These are phyloP conservation scores for Bettongia penicillata DNA, from an alignment of 2,113 vertebrate genomes.

Conservation along the genomic window DNA sequence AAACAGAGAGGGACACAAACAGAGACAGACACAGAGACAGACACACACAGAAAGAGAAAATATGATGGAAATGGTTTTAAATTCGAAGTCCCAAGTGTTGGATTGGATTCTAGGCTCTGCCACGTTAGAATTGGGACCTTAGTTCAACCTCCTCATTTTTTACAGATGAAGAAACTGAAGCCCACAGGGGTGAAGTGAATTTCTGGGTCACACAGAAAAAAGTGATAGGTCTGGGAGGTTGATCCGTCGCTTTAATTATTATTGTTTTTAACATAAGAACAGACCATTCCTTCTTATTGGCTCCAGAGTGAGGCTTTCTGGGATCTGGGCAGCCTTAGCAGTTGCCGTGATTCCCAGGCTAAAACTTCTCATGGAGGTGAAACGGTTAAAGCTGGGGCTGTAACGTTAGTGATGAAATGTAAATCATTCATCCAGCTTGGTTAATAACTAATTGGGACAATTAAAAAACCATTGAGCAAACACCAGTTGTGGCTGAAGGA, in stretches of 20 bases:
- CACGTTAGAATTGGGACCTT: background rate
- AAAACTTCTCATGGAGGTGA: background rate
- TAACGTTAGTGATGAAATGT: constrained; percentile 42
- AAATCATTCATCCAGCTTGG: constrained; percentile 4
- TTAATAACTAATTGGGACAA: constrained; percentile 50
- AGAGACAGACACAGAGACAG: too few relatives aligned
- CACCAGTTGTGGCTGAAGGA: constrained; percentile 26
- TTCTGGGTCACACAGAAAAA: background rate
- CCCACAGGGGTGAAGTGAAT: background rate
- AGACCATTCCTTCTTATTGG: background rate
- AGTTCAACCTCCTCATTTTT: background rate
- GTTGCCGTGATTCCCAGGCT: background rate
- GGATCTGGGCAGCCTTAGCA: background rate
- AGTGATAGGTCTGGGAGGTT: background rate
- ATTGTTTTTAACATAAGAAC: background rate
- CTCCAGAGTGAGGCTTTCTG: background rate
- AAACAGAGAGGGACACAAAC: too few relatives aligned
- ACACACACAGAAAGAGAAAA: too few relatives aligned
- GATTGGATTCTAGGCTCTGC: background rate
- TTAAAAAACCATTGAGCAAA: constrained; percentile 35
- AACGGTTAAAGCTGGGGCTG: background rate
- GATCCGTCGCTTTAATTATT: background rate
- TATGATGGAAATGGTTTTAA: background rate
- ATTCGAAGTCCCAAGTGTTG: background rate
- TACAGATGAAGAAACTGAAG: background rate